Evolutionary conservation across 2,888 invertebrate genomes (phyloP).

Genomic region (Sphaerolaimus hirsutus): DNA sequence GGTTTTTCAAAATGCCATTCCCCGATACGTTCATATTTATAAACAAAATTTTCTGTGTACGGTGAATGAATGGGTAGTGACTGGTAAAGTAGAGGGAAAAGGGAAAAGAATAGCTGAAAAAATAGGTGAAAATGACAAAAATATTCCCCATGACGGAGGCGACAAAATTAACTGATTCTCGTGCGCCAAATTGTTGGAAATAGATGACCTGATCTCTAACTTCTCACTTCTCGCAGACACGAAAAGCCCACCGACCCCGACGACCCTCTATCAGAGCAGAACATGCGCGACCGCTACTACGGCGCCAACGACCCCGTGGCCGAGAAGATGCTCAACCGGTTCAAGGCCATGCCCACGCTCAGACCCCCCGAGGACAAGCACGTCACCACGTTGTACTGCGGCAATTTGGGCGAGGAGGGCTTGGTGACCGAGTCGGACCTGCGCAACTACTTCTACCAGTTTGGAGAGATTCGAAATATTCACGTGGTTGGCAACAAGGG

Average conservation of each 20-base stretch:
- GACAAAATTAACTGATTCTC: too few species aligned
- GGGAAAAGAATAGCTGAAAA: too few species aligned
- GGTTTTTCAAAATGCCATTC: too few species aligned
- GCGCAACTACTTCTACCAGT: conserved; percentile 87
- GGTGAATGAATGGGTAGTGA: too few species aligned
- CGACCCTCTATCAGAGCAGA: conserved; percentile 81
- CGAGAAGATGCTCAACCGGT: conserved; percentile 64
- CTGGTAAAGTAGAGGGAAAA: too few species aligned
- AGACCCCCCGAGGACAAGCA: conserved; percentile 82
- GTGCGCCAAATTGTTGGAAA: too few species aligned
- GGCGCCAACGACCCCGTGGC: conserved; percentile 87
- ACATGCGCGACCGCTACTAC: conserved; percentile 74
- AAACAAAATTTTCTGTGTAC: too few species aligned
- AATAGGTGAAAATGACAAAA: too few species aligned
- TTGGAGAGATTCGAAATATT: conserved; percentile 80
- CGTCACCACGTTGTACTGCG: conserved; percentile 89
- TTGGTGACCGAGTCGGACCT: conserved; percentile 65
- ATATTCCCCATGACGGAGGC: too few species aligned
- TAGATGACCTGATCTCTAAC: too few species aligned
- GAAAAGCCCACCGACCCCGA: conserved; percentile 90
- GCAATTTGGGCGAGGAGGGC: conserved; percentile 53
- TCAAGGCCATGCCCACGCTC: conserved; percentile 63
- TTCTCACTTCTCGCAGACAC: conserved; percentile 41
- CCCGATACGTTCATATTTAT: too few species aligned
- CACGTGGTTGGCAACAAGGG: conserved; percentile 65